phyloP scores from a whole-genome alignment of 2,888 invertebrate species.

The Agyllia agylla region DNA sequence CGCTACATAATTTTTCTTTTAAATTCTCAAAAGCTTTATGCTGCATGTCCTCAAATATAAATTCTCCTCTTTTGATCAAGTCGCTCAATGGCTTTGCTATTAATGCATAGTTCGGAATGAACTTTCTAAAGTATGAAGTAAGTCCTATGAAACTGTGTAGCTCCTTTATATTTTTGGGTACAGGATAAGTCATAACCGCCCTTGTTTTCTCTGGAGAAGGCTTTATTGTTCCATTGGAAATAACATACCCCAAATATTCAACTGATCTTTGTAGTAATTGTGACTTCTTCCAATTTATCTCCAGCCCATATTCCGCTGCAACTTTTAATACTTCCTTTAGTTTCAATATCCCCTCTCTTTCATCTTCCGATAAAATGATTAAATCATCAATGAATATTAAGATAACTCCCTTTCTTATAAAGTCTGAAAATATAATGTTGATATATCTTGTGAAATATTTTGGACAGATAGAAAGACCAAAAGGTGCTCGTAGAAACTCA shows the following conservation, averaged over 20 bases:
- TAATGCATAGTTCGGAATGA: not conserved
- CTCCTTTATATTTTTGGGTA: not conserved
- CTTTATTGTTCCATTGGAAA: not conserved
- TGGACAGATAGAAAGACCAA: not conserved
- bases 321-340: not conserved
- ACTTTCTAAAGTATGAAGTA: not conserved
- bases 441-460: not conserved
- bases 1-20: not conserved
- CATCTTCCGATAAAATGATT: not conserved
- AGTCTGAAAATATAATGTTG: not conserved
- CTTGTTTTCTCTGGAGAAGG: not conserved
- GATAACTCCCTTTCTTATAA: not conserved
- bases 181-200: not conserved
- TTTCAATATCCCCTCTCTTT: not conserved
- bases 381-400: not conserved
- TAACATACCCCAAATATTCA: slow-evolving; percentile 10
- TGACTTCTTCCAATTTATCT: not conserved
- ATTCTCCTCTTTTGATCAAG: not conserved
- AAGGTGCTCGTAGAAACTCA: not conserved
- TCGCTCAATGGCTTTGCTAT: not conserved
- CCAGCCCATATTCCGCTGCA: not conserved
- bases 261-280: not conserved
- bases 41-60: not conserved
- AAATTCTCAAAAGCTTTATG: not conserved
- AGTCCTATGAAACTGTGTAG: not conserved